Evolutionary conservation across 2,888 invertebrate genomes (phyloP).

Genomic region (Nyleta sp.): DNA sequence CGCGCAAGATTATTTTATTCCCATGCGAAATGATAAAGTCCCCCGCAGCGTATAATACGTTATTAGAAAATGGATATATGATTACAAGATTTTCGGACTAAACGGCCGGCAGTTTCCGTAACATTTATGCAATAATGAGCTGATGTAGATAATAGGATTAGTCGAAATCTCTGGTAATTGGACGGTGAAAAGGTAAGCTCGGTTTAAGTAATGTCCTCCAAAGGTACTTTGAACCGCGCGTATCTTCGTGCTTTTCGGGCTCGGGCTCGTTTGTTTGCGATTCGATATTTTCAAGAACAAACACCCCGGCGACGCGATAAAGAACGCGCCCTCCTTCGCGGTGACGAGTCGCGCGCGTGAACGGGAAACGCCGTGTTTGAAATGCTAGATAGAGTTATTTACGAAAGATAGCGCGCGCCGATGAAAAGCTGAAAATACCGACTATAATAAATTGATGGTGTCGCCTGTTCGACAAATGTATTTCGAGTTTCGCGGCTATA

Average conservation of each 20-base stretch:
- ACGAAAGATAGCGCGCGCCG: slow-evolving; percentile 36
- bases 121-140: slow-evolving; percentile 81
- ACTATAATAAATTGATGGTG: slow-evolving; percentile 51
- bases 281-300: slow-evolving; percentile 36
- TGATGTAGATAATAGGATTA: slow-evolving; percentile 82
- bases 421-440: slow-evolving; percentile 54
- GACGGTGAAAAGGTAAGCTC: slow-evolving; percentile 80
- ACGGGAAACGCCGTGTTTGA: slow-evolving; percentile 14
- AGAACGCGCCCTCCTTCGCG: neutral
- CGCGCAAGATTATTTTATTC: slow-evolving; percentile 15
- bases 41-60: slow-evolving; percentile 20
- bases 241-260: slow-evolving; percentile 43
- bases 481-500: slow-evolving; percentile 47
- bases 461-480: slow-evolving; percentile 48
- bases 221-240: slow-evolving; percentile 55
- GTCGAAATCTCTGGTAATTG: slow-evolving; percentile 81
- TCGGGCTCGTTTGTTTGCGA: slow-evolving; percentile 31
- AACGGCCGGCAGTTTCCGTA: slow-evolving; percentile 62
- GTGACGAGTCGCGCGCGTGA: neutral
- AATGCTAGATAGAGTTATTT: slow-evolving; percentile 45
- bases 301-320: slow-evolving; percentile 5
- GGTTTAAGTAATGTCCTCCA: slow-evolving; percentile 70
- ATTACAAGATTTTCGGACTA: slow-evolving; percentile 63
- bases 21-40: slow-evolving; percentile 26
- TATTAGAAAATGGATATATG: slow-evolving; percentile 61